Evolutionary conservation across 2,888 invertebrate species (phyloP), one percentile per base, ranked within the genome.

Genomic region (Subacronicta megacephala): DNA sequence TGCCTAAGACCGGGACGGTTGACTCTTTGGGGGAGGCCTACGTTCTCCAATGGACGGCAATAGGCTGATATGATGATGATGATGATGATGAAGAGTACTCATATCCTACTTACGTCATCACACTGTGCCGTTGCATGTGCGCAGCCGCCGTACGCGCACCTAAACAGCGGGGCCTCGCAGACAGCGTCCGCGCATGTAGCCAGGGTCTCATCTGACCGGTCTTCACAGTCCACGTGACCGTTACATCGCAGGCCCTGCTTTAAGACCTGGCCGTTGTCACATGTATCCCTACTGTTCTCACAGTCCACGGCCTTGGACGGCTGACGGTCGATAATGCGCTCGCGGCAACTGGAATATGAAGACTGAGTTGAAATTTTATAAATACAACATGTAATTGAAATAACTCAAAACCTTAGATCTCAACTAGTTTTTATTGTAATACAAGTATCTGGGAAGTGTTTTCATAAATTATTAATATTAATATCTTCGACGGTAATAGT

Each of bases 191-290:
- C 43, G 18, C 43, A 43, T 13, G 17, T 17, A 0, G 43, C 43
- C 1, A 43, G n/a, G 9, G 17, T 43, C 31, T 43, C 43, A n/a
- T 43, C 43, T 5, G 43, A 33, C 7, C 18, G 12, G 3, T 43
- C 43, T 0, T 7, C 18, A 13, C 43, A 43, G 18, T 43, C 43
- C 33, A 43, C 33, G 10, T 9, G 43, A 13, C 43, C 43, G 6
- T 43, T 16, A 33, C 43, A 43, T n/a, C 47, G 37, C 2, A 3
- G 31, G 18, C 18, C 18, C 18, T 1, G 26, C 26, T 47, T 31
- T 4, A 47, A 10, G 0, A 38, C 18, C 29, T 47, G 29, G 17
- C 38, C 47, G 13, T 38, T 18, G 13, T 47, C 47, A 18, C 47
- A 47, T 2, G 36, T 47, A 0, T 29, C 13, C 1, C 38, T 29